Base-by-base conservation (phyloP, 1,140 invertebrate genomes). In the Caenorhabditis brenneri region DNA sequence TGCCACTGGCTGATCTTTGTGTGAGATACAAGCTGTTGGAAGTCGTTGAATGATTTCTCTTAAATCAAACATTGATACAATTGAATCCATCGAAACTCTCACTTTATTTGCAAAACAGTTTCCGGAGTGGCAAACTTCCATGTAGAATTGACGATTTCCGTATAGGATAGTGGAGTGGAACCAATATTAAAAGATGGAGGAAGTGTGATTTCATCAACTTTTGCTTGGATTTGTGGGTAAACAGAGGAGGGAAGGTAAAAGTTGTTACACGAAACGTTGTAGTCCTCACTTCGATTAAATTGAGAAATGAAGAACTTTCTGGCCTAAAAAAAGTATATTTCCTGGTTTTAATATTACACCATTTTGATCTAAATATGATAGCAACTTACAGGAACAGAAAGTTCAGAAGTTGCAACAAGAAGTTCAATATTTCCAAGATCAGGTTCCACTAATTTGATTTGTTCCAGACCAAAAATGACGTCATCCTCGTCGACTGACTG, bases 71-170 rank as follows among this genome's bases (percentile, higher is more conserved):
- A 74, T 74, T 74, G 33, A 39, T 10, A 42, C 33, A 55, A n/a
- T 27, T 27, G 24, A 55, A 9, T 55, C 22, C 6, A 55, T 27
- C 27, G 10, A 27, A 4, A 55, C 24, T 55, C 65, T 74, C 65
- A 74, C 65, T 42, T 74, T 39, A 19, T 15, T 74, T 74, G 65
- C 5, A 74, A 15, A 74, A 74, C 24, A 7, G 19, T n/a, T 42
- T 74, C 65, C 22, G 65, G 36, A 46, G 36, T 24, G 10, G 65
- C 36, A 42, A 74, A 74, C n/a, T 74, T 74, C 65, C 65, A 74
- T 9, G 65, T 74, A n/a, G 65, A 74, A 46, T 42, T 42, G 36
- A 74, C 36, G n/a, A 42, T 74, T 42, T 74, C 33, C n/a, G 65
- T 6, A 27, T 74, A n/a, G 15, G 33, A 39, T 0, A 74, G 19